Evolutionary conservation across 2,113 vertebrate genomes (phyloP).

Genomic region (Stigmatopora argus): DNA sequence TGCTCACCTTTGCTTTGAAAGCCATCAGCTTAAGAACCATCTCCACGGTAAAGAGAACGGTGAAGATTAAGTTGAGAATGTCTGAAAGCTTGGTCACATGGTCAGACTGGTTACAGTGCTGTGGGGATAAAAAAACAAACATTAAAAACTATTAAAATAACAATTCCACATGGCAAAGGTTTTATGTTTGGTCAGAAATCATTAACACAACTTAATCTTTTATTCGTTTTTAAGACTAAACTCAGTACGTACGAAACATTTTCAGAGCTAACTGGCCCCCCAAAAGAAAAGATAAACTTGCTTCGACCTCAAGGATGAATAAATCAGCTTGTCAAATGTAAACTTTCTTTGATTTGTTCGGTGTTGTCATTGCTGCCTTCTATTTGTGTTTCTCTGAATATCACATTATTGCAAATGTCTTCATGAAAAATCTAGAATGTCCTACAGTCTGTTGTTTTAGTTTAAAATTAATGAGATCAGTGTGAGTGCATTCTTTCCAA

Average conservation of each 20-base stretch:
- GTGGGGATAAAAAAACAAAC: slow-evolving; percentile 6
- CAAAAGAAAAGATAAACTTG: neutral
- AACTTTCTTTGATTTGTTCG: neutral
- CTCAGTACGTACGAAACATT: neutral
- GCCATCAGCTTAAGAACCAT: slow-evolving; percentile 95
- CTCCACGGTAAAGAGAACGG: slow-evolving; percentile 90
- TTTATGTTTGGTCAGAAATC: neutral
- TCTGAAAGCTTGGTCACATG: slow-evolving; percentile 89
- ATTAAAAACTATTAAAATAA: neutral
- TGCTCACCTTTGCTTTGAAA: slow-evolving; percentile 85
- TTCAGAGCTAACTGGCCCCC: neutral
- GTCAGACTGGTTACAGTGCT: slow-evolving; percentile 93
- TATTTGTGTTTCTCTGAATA: neutral
- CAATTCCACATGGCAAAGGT: neutral
- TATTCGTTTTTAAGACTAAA: neutral
- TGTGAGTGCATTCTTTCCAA: neutral
- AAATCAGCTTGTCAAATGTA: neutral
- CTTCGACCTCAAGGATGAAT: neutral
- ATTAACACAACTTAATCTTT: neutral
- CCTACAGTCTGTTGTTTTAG: neutral
- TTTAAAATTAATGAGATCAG: slow-evolving; percentile 3
- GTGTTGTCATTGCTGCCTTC: neutral
- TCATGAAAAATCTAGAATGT: neutral
- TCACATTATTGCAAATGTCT: slow-evolving; percentile 2
- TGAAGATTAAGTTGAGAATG: slow-evolving; percentile 90